Evolutionary conservation across 2,888 invertebrate genomes (phyloP).

Genomic region (Drymonia ruficornis): DNA sequence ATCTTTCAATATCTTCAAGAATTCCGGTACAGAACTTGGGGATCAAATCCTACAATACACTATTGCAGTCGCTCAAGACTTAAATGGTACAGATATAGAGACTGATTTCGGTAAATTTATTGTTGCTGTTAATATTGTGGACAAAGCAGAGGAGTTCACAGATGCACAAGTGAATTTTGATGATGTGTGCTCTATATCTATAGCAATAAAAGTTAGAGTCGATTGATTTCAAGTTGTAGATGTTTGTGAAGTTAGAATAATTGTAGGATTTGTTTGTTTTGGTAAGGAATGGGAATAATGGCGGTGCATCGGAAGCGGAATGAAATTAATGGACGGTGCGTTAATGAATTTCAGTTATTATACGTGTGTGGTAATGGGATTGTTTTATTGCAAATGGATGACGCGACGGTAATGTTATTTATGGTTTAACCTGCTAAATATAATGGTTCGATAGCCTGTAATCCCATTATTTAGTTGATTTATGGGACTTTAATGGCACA

Average conservation of each 20-base stretch:
- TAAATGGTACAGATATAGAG: constrained; percentile 48
- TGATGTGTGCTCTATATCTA: constrained; percentile 37
- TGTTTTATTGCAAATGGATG: constrained; percentile 59
- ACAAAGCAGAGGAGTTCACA: constrained; percentile 55
- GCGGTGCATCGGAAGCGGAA: constrained; percentile 69
- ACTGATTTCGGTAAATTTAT: constrained; percentile 42
- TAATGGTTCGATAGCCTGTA: constrained; percentile 9
- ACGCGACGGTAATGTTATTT: constrained; percentile 33
- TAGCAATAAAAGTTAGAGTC: constrained; percentile 41
- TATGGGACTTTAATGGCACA: too few species aligned
- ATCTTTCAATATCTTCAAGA: constrained; percentile 84
- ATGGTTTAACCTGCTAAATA: constrained; percentile 42
- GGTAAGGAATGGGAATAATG: constrained; percentile 74
- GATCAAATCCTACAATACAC: constrained; percentile 46
- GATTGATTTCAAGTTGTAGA: constrained; percentile 22
- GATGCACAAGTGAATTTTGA: constrained; percentile 45
- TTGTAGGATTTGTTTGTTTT: constrained; percentile 83
- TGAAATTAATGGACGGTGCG: constrained; percentile 74
- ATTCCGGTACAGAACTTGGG: constrained; percentile 72
- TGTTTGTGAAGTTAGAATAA: constrained; percentile 66
- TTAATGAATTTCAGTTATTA: constrained; percentile 80
- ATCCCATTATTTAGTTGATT: too few species aligned
- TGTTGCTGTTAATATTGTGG: constrained; percentile 42
- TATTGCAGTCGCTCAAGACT: constrained; percentile 32
- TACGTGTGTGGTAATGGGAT: constrained; percentile 58